phyloP scores from a whole-genome alignment of 2,113 vertebrate genomes.

The Toxotes jaculatrix region DNA sequence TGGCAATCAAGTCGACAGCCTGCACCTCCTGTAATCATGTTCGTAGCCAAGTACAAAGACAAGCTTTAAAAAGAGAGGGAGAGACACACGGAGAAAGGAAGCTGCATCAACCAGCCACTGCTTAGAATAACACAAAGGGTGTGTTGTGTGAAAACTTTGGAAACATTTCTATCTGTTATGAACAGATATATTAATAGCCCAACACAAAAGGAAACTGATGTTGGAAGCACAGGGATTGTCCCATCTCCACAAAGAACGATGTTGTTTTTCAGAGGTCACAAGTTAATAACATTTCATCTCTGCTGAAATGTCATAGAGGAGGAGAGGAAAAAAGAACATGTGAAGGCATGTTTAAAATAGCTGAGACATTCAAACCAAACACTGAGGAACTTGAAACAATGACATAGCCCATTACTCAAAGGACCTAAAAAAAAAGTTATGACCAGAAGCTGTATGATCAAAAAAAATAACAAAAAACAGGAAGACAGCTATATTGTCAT shows the following conservation, averaged over 20 bases:
- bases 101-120: constrained; percentile 19
- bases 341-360: constrained; percentile 30
- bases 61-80: constrained; percentile 19
- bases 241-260: constrained; percentile 29
- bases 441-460: background rate
- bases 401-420: background rate
- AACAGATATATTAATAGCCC: constrained; percentile 63
- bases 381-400: constrained; percentile 12
- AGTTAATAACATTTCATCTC: constrained; percentile 36
- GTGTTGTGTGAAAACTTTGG: constrained; percentile 52
- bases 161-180: constrained; percentile 59
- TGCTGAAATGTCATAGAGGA: constrained; percentile 1
- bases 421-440: constrained; percentile 14
- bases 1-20: constrained; percentile 42
- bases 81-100: constrained; percentile 35
- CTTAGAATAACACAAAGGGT: constrained; percentile 63
- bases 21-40: background rate
- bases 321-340: constrained; percentile 16
- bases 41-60: constrained; percentile 22
- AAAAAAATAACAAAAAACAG: constrained; percentile 3
- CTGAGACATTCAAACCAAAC: constrained; percentile 2
- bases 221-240: constrained; percentile 49
- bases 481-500: constrained; percentile 2
- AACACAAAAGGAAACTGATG: constrained; percentile 67
- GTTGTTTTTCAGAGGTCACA: constrained; percentile 62